Base-by-base conservation (phyloP, 1,140 invertebrate species). In the Sycophaga agraensis region DNA sequence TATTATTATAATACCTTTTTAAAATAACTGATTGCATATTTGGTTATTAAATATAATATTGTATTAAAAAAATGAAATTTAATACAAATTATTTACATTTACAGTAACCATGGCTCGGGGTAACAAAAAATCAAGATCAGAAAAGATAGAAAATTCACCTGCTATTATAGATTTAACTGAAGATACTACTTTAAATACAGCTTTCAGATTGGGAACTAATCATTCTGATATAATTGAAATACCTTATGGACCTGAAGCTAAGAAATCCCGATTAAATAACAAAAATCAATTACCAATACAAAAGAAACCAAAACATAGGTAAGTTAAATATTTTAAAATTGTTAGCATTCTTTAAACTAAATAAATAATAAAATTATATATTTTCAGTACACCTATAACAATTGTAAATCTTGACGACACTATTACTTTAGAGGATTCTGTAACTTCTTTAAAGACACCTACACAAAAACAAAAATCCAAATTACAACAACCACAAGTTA, bases 121-220 rank as follows among this genome's bases (percentile, higher is more conserved):
- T 21, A 22, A 8, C 8, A 6, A 28, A 54, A 42, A 39, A 26
- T 22, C 4, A n/a, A 9, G 17, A 37, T 1, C 16, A 22, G 16
- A 22, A 28, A 26, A 4, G 1, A 19, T 59, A 6, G 2, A 21
- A 53, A 8, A 45, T n/a, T 50, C 50, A 28, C 54, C 66, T 48
- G 70, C 66, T 42, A 11, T 66, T 53, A 72, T 72, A 40, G 70
- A 72, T 54, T 59, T 72, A 43, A 72, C 70, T 1, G n/a, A 67
- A 45, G 70, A 72, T 16, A 64, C 61, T 8, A 62, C 70, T 45
- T 12, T 5, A 3, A 45, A 37, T 35, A 54, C 17, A 59, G 1
- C 21, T 53, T 51, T 35, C 4, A 59, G n/a, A 49, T 11, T 31
- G 45, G 2, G 37, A 37, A 63, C 17, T 26, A 24, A 4, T 31